Percentiles rank a stretch among this genome's conserved stretches.
These are phyloP conservation scores for Chrysopa pallens DNA, from an alignment of 1,140 invertebrate species.

Conservation along the genomic window DNA sequence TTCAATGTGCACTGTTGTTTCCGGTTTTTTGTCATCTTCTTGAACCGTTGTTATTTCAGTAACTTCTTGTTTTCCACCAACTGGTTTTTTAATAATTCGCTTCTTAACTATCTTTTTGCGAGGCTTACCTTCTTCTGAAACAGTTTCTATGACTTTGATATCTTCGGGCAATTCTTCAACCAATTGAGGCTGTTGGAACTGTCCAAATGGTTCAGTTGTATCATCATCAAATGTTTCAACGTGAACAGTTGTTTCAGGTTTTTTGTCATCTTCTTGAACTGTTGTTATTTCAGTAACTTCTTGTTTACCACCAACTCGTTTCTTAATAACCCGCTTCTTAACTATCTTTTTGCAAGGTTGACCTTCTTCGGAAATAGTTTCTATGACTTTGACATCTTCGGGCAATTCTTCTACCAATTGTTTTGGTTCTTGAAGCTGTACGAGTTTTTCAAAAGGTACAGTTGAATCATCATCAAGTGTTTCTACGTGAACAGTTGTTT, in stretches of 20 bases:
- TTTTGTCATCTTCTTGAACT: constrained; percentile 2
- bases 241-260: constrained; percentile 1
- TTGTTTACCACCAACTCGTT: constrained; percentile 5
- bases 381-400: constrained; percentile 12
- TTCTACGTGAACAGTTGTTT: constrained; percentile 3
- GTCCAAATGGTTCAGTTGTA: constrained; percentile 5
- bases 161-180: too few species aligned
- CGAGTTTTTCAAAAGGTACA: constrained; percentile 4
- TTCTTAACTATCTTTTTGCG: too few species aligned
- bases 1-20: too few species aligned
- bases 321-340: constrained; percentile 6
- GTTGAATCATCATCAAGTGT: constrained; percentile 4
- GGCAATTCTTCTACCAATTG: constrained; percentile 7
- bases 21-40: too few species aligned
- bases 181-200: constrained; percentile 4
- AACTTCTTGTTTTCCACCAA: too few species aligned
- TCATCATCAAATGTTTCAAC: neutral
- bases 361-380: constrained; percentile 8
- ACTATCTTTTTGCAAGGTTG: constrained; percentile 10
- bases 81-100: too few species aligned
- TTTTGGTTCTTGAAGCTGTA: neutral
- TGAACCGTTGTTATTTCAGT: too few species aligned
- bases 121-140: too few species aligned
- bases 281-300: constrained; percentile 6
- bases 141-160: too few species aligned